Conservation (phyloP, 2,888 invertebrate species). For the Brachylomia viminalis region DNA sequence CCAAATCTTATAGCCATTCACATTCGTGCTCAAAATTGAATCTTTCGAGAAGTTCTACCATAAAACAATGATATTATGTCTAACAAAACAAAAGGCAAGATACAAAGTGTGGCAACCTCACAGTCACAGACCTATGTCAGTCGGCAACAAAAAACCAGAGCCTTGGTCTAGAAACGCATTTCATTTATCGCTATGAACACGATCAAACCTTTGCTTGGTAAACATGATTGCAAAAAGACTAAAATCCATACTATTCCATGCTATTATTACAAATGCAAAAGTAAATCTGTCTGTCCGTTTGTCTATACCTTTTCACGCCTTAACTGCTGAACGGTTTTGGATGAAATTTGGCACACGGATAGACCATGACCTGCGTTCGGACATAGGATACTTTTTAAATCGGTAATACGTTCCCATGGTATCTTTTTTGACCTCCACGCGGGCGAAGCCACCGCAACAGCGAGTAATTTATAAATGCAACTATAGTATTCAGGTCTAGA, state of each 20-base stretch:
- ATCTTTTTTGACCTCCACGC: background rate
- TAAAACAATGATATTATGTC: constrained; percentile 1
- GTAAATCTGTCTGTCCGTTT: too few species aligned
- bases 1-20: background rate
- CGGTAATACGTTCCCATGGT: background rate
- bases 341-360: background rate
- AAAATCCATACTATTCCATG: background rate
- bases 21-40: background rate
- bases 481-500: too few species aligned
- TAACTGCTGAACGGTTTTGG: background rate
- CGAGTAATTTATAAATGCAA: background rate
- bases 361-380: background rate
- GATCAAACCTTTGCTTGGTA: constrained; percentile 8
- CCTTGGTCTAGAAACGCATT: constrained; percentile 59
- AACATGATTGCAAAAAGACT: background rate
- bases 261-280: background rate
- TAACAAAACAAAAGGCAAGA: constrained; percentile 7
- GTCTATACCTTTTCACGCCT: background rate
- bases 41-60: background rate
- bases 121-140: constrained; percentile 10
- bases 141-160: constrained; percentile 26
- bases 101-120: constrained; percentile 30
- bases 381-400: background rate
- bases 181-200: constrained; percentile 27
- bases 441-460: background rate